Evolutionary conservation across 2,888 invertebrate species (phyloP).

Genomic region (Drosophila longiperda): DNA sequence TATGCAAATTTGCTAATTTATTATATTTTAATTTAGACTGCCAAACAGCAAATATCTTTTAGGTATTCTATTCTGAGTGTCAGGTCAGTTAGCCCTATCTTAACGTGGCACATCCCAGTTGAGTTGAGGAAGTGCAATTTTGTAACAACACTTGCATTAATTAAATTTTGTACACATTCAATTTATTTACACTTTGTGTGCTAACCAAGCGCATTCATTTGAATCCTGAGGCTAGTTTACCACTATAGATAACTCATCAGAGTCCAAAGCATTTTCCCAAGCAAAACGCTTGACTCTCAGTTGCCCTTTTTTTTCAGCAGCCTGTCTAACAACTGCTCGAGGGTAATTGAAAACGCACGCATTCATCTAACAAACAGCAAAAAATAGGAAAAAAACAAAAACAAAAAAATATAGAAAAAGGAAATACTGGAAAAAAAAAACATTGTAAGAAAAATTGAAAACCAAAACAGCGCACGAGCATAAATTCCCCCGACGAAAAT

Average conservation of each 20-base stretch:
- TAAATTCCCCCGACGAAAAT: conserved; percentile 70
- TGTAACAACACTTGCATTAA: neutral
- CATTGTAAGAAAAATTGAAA: conserved; percentile 65
- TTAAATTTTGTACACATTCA: conserved; percentile 12
- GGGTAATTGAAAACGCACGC: conserved; percentile 74
- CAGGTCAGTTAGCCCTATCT: neutral
- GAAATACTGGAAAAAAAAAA: conserved; percentile 14
- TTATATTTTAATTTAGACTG: neutral
- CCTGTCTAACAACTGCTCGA: conserved; percentile 41
- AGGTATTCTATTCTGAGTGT: neutral
- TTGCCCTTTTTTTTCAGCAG: conserved; percentile 54
- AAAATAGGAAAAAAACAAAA: neutral
- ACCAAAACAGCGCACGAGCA: conserved; percentile 54
- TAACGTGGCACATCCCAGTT: neutral
- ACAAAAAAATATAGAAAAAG: conserved; percentile 6
- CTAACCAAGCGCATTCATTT: conserved; percentile 40
- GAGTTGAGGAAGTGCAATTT: conserved; percentile 1
- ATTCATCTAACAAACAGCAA: conserved; percentile 36
- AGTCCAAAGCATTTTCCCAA: conserved; percentile 35
- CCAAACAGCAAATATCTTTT: neutral
- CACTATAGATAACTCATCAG: conserved; percentile 42
- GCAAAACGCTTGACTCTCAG: conserved; percentile 45
- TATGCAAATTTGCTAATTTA: neutral
- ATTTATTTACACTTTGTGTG: conserved; percentile 6
- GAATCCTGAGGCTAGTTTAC: conserved; percentile 43